These are phyloP conservation scores for Pristionchus arcanus DNA, from an alignment of 2,888 invertebrate genomes.

Conservation along the genomic window DNA sequence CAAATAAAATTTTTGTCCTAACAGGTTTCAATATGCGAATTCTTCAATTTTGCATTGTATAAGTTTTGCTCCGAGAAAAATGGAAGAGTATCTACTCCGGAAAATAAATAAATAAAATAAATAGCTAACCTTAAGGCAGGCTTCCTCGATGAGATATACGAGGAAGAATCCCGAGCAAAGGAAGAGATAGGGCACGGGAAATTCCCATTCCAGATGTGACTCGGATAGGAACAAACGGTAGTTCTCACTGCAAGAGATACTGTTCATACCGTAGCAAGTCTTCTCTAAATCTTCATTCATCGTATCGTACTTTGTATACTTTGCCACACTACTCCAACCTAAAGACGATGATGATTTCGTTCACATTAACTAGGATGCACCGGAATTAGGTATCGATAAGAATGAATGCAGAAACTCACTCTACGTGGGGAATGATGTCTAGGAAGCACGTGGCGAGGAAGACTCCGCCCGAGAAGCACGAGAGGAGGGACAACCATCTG, in stretches of 20 bases:
- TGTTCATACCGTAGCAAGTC: not conserved
- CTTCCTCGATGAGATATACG: conserved; percentile 76
- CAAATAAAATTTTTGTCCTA: not conserved
- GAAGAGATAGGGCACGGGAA: conserved; percentile 75
- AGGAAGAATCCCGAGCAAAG: conserved; percentile 77
- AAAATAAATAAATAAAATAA: not conserved
- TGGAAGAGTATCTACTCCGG: too few species aligned
- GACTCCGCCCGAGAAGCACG: conserved; percentile 79
- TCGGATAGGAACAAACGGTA: conserved; percentile 61
- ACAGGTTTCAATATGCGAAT: too few species aligned
- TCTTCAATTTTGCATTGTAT: too few species aligned
- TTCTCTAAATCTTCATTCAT: too few species aligned
- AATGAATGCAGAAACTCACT: conserved; percentile 60
- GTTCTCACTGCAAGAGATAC: conserved; percentile 65
- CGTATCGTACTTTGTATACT: too few species aligned
- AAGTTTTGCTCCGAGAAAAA: too few species aligned
- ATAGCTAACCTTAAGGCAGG: conserved; percentile 63
- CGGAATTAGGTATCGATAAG: not conserved
- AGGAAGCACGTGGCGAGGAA: conserved; percentile 78
- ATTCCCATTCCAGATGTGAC: conserved; percentile 59
- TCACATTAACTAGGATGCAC: conserved; percentile 52
- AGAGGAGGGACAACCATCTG: conserved; percentile 72
- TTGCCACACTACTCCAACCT: conserved; percentile 40
- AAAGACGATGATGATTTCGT: not conserved
- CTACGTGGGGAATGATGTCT: conserved; percentile 77